A percentile compares a stretch with the other conserved stretches of the same genome.
These are phyloP conservation scores for Xestia xanthographa DNA, from an alignment of 2,888 invertebrate genomes.

Conservation along the genomic window DNA sequence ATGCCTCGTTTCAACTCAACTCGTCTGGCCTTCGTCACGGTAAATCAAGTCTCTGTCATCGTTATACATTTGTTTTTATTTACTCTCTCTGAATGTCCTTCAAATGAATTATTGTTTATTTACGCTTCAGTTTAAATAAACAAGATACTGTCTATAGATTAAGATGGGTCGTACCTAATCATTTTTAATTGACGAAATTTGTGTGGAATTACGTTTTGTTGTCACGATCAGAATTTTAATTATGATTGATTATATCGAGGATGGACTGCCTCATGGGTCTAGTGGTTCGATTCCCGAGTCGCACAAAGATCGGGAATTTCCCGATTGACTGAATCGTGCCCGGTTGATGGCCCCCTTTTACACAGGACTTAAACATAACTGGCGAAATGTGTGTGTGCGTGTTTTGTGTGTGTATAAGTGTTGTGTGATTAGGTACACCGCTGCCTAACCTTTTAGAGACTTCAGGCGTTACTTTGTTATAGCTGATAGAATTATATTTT, in stretches of 20 bases:
- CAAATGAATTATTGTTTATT: constrained; percentile 19
- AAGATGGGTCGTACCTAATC: constrained; percentile 9
- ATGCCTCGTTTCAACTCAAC: constrained; percentile 24
- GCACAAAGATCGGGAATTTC: no score
- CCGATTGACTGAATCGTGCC: no score
- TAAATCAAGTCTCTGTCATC: constrained; percentile 45
- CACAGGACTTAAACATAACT: no score
- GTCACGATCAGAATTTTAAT: constrained; percentile 32
- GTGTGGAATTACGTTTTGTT: constrained; percentile 8
- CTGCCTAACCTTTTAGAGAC: no score
- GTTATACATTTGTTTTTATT: constrained; percentile 14
- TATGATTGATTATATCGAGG: neutral
- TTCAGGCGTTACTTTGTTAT: no score
- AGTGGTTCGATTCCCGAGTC: no score
- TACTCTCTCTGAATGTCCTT: constrained; percentile 1
- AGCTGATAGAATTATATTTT: no score
- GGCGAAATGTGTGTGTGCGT: no score
- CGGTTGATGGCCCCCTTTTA: no score
- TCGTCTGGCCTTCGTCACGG: constrained; percentile 41
- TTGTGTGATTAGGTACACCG: no score
- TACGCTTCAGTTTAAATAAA: constrained; percentile 14
- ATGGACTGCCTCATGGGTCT: no score
- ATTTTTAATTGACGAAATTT: constrained; percentile 33
- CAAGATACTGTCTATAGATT: neutral
- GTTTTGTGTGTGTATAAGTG: no score